Evolutionary conservation across 1,140 invertebrate genomes (phyloP), one percentile per base, ranked within the genome.

Genomic region (Anastatus disparis): DNA sequence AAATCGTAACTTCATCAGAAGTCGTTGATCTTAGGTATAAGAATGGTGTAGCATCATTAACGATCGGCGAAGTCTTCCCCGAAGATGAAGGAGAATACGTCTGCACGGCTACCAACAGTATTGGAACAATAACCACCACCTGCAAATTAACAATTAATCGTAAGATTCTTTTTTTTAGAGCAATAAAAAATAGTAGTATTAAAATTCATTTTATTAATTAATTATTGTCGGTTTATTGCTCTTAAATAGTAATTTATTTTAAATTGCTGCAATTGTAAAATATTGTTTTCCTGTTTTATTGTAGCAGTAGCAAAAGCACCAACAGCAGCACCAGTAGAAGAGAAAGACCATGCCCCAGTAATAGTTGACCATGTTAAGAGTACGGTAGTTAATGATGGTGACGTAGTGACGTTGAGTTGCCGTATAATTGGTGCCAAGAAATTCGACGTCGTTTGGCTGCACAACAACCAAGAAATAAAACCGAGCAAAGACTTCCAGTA

Each of bases 381-480:
- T 29, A 88, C 89, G 77, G 90, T 90, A 70, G 94, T 97, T 1
- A 93, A 90, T 53, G 95, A 97, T 81, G 96, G 95, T 15, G 94
- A 96, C 68, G 87, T 93, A 2, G 92, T 97, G 15, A 92, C 91
- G 29, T 85, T 98, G 40, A 91, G 92, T 40, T 97, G 94, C 85
- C 90, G 92, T 76, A 95, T 98, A 75, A 93, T 93, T 77, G 95
- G 94, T 9, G 92, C 94, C 6, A 89, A 93, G 73, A 93, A 95
- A 74, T 96, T 97, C 81, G 95, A 97, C 80, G 94, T 97, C 2
- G 89, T 95, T 52, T 99, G 97, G 97, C 88, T 98, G 48, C 95
- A 97, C 84, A 97, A 97, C 81, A 96, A 97, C 84, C 97, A 97
- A 82, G 95, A 97, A 84, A 97, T 99, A 76, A 97, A 96, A 84